phyloP scores from a whole-genome alignment of 2,888 invertebrate genomes.

The Torymus auratus region DNA sequence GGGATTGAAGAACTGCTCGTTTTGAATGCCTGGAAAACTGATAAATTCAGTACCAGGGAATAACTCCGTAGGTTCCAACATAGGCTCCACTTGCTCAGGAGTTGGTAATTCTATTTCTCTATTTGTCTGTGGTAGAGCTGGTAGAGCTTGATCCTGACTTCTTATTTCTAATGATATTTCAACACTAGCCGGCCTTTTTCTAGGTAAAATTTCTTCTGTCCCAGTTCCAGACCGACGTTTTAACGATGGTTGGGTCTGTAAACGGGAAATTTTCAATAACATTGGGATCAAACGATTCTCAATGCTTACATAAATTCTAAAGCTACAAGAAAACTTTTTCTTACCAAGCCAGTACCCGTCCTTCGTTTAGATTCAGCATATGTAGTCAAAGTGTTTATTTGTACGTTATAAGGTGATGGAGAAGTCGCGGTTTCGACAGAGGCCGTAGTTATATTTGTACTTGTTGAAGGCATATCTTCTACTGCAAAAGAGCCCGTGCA shows the following conservation, averaged over 20 bases:
- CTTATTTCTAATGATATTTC: constrained; percentile 8
- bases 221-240: background rate
- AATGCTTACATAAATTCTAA: too few species aligned
- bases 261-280: too few species aligned
- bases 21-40: constrained; percentile 64
- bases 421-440: background rate
- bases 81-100: too few species aligned
- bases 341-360: constrained; percentile 14
- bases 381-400: constrained; percentile 6
- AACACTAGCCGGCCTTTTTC: too few species aligned
- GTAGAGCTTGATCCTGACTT: constrained; percentile 60
- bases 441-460: constrained; percentile 10
- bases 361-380: constrained; percentile 13
- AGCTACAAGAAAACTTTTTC: background rate
- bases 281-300: too few species aligned
- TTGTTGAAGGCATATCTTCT: constrained; percentile 3
- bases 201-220: background rate
- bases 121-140: constrained; percentile 46
- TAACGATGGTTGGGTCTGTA: too few species aligned
- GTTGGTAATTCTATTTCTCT: too few species aligned
- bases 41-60: constrained; percentile 44
- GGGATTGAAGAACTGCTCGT: constrained; percentile 63
- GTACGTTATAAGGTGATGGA: constrained; percentile 26
- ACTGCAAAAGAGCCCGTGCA: too few species aligned
- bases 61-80: too few species aligned